These are phyloP conservation scores for Molanna angustata DNA, from an alignment of 2,888 invertebrate genomes.

Conservation along the genomic window DNA sequence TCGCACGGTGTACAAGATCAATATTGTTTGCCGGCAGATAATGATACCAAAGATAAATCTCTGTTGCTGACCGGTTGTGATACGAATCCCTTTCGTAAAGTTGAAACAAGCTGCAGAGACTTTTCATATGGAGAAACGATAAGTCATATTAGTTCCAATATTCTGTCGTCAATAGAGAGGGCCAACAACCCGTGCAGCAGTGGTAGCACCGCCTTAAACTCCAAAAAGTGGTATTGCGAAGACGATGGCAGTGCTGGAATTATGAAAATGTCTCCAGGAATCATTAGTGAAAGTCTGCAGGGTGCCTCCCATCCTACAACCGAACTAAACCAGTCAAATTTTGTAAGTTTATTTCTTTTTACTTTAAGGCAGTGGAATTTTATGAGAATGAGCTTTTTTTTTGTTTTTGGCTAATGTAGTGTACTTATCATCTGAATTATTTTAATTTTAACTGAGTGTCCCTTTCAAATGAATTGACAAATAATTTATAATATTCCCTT, in stretches of 20 bases:
- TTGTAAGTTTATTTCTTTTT: background rate
- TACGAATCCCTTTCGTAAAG: constrained; percentile 7
- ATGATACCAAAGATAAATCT: background rate
- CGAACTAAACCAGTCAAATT: background rate
- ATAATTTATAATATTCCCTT: too few species aligned
- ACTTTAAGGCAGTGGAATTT: too few species aligned
- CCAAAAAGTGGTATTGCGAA: background rate
- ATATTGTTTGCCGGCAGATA: background rate
- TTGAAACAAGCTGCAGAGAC: constrained; percentile 30
- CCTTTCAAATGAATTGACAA: too few species aligned
- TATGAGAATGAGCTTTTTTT: too few species aligned
- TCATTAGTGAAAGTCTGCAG: background rate
- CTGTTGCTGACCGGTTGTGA: background rate
- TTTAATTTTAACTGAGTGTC: too few species aligned
- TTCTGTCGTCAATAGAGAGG: constrained; percentile 10
- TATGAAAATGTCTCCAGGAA: too few species aligned
- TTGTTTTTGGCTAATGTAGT: too few species aligned
- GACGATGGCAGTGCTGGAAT: too few species aligned
- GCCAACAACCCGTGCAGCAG: background rate
- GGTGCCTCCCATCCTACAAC: background rate
- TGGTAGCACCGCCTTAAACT: background rate
- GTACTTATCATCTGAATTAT: too few species aligned
- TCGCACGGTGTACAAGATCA: background rate
- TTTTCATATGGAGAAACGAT: constrained; percentile 29
- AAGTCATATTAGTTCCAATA: constrained; percentile 5